Conservation (phyloP, 2,888 invertebrate genomes). For the Ophioninae sp. region DNA sequence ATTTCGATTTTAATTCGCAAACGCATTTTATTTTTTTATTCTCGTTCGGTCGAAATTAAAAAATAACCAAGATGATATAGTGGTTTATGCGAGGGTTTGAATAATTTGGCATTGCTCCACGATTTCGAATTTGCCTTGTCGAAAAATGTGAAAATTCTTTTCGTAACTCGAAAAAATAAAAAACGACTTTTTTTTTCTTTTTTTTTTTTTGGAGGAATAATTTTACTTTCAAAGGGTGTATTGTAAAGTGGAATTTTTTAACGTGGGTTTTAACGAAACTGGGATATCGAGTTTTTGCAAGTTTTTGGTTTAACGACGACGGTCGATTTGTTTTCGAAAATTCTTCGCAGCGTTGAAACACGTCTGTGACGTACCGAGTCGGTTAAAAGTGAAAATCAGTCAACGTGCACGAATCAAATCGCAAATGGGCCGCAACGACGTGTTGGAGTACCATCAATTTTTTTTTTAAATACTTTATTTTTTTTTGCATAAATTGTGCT, state of each 20-base stretch:
- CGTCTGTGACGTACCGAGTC: neutral
- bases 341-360: neutral
- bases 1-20: neutral
- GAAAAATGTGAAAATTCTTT: too few relatives aligned
- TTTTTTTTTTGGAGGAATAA: too few relatives aligned
- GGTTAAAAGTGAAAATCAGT: neutral
- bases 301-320: neutral
- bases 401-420: neutral
- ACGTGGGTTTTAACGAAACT: too few relatives aligned
- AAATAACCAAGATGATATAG: too few relatives aligned
- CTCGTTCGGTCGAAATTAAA: too few relatives aligned
- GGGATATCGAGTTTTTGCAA: neutral
- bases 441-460: neutral
- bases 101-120: too few relatives aligned
- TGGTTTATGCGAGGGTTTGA: too few relatives aligned
- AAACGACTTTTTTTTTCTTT: too few relatives aligned
- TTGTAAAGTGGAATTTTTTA: neutral
- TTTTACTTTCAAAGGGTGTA: neutral
- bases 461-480: slow-evolving; percentile 1
- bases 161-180: too few relatives aligned
- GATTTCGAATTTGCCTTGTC: too few relatives aligned
- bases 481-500: slow-evolving; percentile 71
- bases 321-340: neutral
- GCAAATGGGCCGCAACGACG: neutral
- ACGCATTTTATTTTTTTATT: too few relatives aligned